Evolutionary conservation across 2,113 vertebrate species (phyloP), one percentile per base, ranked within the genome.

Genomic region (Glareola pratincola): DNA sequence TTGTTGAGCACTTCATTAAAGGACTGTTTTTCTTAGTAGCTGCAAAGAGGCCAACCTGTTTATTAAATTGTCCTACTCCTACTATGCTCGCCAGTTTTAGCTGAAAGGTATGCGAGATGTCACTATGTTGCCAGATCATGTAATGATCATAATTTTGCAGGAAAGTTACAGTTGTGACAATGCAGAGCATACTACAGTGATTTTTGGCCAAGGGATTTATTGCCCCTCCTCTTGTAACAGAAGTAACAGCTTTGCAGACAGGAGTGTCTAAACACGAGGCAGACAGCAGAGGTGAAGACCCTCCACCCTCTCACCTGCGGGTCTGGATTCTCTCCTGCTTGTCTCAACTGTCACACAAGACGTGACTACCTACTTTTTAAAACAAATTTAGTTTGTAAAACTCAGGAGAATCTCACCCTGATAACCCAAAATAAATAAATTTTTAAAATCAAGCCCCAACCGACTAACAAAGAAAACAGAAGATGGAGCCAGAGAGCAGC

Each of bases 401-500:
- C 37, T 77, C 59, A 12, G 57, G 53, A 57, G 45, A 84, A 50
- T 47, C 66, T 91, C 39, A 45, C 17, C 22, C 12, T 7, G 24
- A 8, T 22, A 16, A 14, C 45, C 21, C 9, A 11, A 76, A 69
- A 47, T 7, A 20, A 27, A 81, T 9, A n/a, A 5, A n/a, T 50
- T 37, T 36, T 16, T 9, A 57, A 56, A 26, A 60, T 23, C 21
- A 24, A 57, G 23, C 30, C 23, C 64, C 62, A 39, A 22, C 69
- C 41, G 80, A 50, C 5, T 37, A 73, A 48, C 10, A 21, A 66
- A 88, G 14, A 32, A 29, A 95, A 81, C 96, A 88, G 95, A 43
- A 97, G 96, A 95, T 97, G 96, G 96, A 92, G 96, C 95, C 95
- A 97, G 91, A 97, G 96, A 97, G 97, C 87, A 91, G 90, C 54